These are phyloP conservation scores for Bombus waltoni DNA, from an alignment of 1,140 invertebrate genomes.

Conservation along the genomic window DNA sequence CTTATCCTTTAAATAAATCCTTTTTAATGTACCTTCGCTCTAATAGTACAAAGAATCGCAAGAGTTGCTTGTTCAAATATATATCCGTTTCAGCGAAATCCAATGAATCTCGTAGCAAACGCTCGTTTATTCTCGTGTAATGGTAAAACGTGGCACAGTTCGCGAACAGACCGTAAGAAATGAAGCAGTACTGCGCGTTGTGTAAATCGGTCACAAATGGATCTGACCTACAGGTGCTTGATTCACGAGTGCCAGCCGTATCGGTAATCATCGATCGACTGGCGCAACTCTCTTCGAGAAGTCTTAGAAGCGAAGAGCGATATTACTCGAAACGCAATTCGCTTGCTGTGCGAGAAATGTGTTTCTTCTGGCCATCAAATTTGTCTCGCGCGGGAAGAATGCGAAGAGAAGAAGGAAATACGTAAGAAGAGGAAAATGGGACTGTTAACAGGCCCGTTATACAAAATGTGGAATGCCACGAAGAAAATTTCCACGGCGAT, in stretches of 20 bases:
- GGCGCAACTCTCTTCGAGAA: conserved; percentile 31
- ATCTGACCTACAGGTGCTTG: conserved; percentile 38
- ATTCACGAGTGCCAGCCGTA: conserved; percentile 40
- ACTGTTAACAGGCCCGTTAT: not conserved
- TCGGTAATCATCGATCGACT: conserved; percentile 46
- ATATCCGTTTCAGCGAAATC: not conserved
- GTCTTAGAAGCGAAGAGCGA: conserved; percentile 10
- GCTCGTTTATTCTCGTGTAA: not conserved
- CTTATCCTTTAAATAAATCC: conserved; percentile 6
- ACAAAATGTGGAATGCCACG: not conserved
- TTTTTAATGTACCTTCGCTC: not conserved
- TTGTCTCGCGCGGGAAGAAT: not conserved
- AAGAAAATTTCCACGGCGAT: not conserved
- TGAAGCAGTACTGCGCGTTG: conserved; percentile 4
- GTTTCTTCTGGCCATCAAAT: not conserved
- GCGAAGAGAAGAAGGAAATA: not conserved
- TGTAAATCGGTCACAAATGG: conserved; percentile 55
- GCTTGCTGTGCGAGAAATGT: not conserved
- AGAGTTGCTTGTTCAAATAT: not conserved
- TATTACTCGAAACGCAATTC: not conserved
- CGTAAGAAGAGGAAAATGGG: not conserved
- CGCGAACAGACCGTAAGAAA: not conserved
- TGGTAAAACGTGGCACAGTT: conserved; percentile 27
- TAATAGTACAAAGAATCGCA: conserved; percentile 11
- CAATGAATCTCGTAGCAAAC: conserved; percentile 28